Percentiles rank a stretch among this genome's conserved stretches.
Conservation (phyloP, 1,140 invertebrate genomes). For the Hetaerina americana region DNA sequence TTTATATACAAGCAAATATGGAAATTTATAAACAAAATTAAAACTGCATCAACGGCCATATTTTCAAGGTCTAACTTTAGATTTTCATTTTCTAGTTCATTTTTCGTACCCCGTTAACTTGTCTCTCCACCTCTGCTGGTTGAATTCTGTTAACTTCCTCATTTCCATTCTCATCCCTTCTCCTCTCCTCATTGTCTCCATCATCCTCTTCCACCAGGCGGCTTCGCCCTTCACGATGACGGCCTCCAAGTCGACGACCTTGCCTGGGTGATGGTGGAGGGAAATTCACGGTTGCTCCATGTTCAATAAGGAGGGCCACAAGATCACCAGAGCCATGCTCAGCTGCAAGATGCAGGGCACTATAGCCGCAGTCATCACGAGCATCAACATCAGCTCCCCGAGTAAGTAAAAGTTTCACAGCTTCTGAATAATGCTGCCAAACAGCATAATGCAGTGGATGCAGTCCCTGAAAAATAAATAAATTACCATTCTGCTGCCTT, state of each 20-base stretch:
- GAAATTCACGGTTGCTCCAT: background rate
- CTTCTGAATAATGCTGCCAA: slow-evolving; percentile 67
- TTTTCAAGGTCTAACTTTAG: no score
- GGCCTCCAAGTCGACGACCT: background rate
- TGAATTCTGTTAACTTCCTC: background rate
- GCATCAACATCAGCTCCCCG: slow-evolving; percentile 71
- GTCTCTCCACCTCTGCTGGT: no score
- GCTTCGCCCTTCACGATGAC: background rate
- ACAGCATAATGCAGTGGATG: slow-evolving; percentile 85
- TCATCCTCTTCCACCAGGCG: background rate
- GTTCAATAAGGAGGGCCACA: slow-evolving; percentile 11
- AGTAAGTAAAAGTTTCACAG: slow-evolving; percentile 59
- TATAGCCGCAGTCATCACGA: slow-evolving; percentile 79
- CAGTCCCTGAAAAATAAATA: slow-evolving; percentile 67
- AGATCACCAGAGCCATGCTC: slow-evolving; percentile 55
- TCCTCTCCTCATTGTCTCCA: background rate
- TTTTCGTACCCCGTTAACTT: no score
- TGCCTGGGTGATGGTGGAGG: background rate
- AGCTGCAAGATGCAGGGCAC: slow-evolving; percentile 71
- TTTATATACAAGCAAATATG: no score
- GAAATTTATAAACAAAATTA: no score
- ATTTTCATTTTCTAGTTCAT: no score
- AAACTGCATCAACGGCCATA: no score
- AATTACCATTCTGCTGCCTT: no score
- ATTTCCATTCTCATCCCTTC: background rate